These are phyloP conservation scores for Glomeris maerens DNA, from an alignment of 1,140 invertebrate species.

Conservation along the genomic window DNA sequence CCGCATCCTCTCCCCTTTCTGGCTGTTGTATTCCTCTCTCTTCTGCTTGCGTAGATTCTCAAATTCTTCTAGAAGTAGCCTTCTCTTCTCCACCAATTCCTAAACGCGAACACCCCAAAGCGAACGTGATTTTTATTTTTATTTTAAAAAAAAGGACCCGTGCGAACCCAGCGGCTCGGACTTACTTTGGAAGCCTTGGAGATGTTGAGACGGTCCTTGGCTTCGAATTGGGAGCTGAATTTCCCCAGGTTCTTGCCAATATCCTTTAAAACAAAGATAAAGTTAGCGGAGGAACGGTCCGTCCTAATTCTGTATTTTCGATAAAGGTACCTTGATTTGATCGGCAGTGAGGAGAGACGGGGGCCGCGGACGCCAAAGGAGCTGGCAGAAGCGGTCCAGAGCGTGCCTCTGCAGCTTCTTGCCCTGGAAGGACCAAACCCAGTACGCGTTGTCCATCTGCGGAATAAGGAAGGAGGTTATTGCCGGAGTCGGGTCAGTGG, in stretches of 20 bases:
- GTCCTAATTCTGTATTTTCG: neutral
- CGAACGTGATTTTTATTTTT: slow-evolving; percentile 3
- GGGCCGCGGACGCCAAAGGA: slow-evolving; percentile 90
- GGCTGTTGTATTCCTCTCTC: slow-evolving; percentile 53
- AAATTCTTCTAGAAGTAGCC: slow-evolving; percentile 74
- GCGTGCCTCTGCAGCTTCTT: slow-evolving; percentile 63
- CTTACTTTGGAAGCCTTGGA: slow-evolving; percentile 80
- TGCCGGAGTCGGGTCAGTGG: no score
- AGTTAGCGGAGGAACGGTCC: neutral
- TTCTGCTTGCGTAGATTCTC: slow-evolving; percentile 61
- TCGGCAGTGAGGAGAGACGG: slow-evolving; percentile 60
- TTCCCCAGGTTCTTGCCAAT: slow-evolving; percentile 98
- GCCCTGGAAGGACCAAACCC: slow-evolving; percentile 96
- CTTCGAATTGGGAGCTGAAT: slow-evolving; percentile 89
- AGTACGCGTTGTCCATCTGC: slow-evolving; percentile 80
- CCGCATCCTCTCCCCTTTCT: slow-evolving; percentile 62
- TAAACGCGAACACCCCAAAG: slow-evolving; percentile 22
- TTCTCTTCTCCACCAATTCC: slow-evolving; percentile 88
- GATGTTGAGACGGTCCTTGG: slow-evolving; percentile 82
- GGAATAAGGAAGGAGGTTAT: slow-evolving; percentile 20
- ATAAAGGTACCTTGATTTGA: slow-evolving; percentile 32
- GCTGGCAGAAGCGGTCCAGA: slow-evolving; percentile 82
- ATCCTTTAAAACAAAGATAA: slow-evolving; percentile 50
- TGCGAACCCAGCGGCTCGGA: slow-evolving; percentile 9
- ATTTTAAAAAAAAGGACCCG: neutral